A percentile compares a stretch with the other conserved stretches of the same genome.
These are phyloP conservation scores for Caradrina kadenii DNA, from an alignment of 2,888 invertebrate genomes.

Conservation along the genomic window DNA sequence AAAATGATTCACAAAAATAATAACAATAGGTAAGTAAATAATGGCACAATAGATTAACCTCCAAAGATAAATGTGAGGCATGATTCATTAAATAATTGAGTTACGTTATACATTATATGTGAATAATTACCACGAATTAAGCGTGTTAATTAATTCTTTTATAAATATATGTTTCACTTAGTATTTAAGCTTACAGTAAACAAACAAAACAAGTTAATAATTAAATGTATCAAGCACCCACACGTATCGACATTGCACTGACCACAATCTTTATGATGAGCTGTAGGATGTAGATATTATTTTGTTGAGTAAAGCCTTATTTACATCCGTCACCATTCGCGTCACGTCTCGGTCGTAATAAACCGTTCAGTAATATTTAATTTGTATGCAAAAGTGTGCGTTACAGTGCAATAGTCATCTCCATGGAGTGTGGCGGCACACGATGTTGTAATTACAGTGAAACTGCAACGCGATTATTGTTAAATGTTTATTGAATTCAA, in stretches of 20 bases:
- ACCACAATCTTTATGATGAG: not conserved
- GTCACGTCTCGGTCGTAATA: slow-evolving; percentile 51
- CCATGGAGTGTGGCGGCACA: slow-evolving; percentile 26
- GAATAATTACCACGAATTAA: slow-evolving; percentile 7
- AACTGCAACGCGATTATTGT: slow-evolving; percentile 26
- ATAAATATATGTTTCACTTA: not conserved
- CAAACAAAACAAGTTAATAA: not conserved
- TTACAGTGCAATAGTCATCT: slow-evolving; percentile 40
- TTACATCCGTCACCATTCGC: slow-evolving; percentile 33
- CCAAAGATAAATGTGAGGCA: slow-evolving; percentile 8
- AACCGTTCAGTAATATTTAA: slow-evolving; percentile 56
- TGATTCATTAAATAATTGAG: slow-evolving; percentile 5
- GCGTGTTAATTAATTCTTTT: not conserved
- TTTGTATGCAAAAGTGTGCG: slow-evolving; percentile 58
- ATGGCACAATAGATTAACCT: slow-evolving; percentile 35
- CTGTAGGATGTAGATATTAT: slow-evolving; percentile 10
- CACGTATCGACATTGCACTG: not conserved
- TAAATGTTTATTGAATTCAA: slow-evolving; percentile 31
- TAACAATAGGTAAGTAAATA: not conserved
- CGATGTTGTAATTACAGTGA: slow-evolving; percentile 31
- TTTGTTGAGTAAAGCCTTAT: slow-evolving; percentile 30
- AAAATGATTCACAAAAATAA: not conserved
- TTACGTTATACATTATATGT: slow-evolving; percentile 5
- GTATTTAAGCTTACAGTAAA: not conserved
- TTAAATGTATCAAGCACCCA: not conserved